phyloP scores from a whole-genome alignment of 2,888 invertebrate genomes.

The Caenorhabditis drosophilae region DNA sequence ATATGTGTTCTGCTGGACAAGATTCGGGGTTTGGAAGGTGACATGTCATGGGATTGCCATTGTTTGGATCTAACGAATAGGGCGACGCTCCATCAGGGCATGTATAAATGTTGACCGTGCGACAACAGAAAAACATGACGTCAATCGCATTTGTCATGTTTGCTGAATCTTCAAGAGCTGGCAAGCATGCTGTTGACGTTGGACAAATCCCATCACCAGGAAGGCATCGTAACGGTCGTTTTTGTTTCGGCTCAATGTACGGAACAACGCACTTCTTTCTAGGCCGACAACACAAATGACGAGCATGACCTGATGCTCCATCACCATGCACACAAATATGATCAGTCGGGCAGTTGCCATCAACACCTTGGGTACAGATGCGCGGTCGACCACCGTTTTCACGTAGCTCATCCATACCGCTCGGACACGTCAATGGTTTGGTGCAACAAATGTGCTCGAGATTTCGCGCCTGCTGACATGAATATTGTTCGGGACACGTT shows the following conservation, averaged over 20 bases:
- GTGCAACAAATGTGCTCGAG: constrained; percentile 54
- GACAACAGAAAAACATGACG: constrained; percentile 56
- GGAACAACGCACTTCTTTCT: constrained; percentile 50
- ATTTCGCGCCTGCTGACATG: constrained; percentile 54
- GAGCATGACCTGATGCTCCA: constrained; percentile 25
- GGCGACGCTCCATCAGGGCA: constrained; percentile 45
- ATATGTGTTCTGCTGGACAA: constrained; percentile 49
- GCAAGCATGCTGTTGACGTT: constrained; percentile 44
- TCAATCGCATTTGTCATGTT: constrained; percentile 46
- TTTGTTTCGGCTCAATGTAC: constrained; percentile 41
- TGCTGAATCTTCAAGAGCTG: constrained; percentile 44
- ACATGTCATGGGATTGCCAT: constrained; percentile 36
- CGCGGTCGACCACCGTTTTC: constrained; percentile 50
- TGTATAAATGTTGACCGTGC: constrained; percentile 51
- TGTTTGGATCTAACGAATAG: constrained; percentile 33
- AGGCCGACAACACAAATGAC: constrained; percentile 50
- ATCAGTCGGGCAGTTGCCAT: constrained; percentile 48
- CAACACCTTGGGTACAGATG: constrained; percentile 47
- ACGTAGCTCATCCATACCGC: constrained; percentile 50
- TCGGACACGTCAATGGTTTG: constrained; percentile 46
- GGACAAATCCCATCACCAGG: constrained; percentile 53
- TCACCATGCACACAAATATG: constrained; percentile 51
- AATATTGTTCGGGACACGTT: constrained; percentile 47
- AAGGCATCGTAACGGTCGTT: constrained; percentile 47
- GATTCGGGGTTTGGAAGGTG: constrained; percentile 38